Evolutionary conservation across 2,888 invertebrate species (phyloP).

Genomic region (Polymixis flavicincta): DNA sequence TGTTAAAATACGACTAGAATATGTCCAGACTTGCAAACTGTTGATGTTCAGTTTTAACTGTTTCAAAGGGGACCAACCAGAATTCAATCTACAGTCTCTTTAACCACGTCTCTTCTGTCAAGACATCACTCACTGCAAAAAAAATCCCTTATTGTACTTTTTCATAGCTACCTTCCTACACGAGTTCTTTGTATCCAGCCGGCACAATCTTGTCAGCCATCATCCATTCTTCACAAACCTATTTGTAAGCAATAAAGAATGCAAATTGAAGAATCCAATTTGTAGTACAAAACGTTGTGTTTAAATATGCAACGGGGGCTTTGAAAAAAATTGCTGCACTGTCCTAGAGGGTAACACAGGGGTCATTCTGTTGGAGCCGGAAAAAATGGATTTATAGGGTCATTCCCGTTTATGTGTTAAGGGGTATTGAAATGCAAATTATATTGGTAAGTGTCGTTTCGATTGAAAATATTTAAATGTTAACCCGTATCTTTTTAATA

Average conservation of each 20-base stretch:
- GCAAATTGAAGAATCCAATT: constrained; percentile 80
- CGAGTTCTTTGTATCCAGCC: constrained; percentile 33
- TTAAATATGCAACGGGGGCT: constrained; percentile 78
- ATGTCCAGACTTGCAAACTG: not conserved
- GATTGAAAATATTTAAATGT: constrained; percentile 15
- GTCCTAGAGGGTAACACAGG: constrained; percentile 68
- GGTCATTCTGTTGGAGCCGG: constrained; percentile 72
- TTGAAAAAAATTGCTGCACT: constrained; percentile 76
- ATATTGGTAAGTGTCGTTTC: constrained; percentile 37
- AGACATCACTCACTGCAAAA: constrained; percentile 12
- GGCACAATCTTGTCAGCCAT: constrained; percentile 69
- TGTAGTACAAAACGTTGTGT: constrained; percentile 75
- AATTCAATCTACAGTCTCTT: not conserved
- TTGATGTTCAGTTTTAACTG: not conserved
- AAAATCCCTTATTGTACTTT: constrained; percentile 7
- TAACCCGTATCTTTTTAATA: constrained; percentile 1
- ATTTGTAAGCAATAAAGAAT: constrained; percentile 79
- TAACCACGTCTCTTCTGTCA: not conserved
- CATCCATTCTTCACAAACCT: constrained; percentile 69
- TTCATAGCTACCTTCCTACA: not conserved
- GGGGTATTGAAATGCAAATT: constrained; percentile 60
- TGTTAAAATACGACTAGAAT: not conserved
- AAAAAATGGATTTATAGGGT: constrained; percentile 70
- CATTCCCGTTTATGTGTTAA: constrained; percentile 58
- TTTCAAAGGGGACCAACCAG: not conserved